Conservation (phyloP, 1,140 invertebrate genomes). For the Branchinecta lynchi region DNA sequence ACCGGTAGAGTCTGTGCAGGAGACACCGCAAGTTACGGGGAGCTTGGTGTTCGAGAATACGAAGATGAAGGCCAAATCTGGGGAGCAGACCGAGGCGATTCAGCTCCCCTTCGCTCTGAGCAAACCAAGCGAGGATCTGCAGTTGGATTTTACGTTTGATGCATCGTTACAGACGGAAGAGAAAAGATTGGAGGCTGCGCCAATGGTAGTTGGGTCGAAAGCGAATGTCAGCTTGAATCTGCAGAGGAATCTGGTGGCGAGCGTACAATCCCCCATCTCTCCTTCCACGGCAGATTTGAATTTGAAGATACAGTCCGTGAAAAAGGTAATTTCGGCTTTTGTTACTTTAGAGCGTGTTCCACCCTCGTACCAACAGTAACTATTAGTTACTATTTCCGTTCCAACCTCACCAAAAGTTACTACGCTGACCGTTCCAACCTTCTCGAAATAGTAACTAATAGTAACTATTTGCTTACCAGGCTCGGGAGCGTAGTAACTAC, state of each 20-base stretch:
- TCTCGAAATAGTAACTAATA: too few species aligned
- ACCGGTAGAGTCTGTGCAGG: too few species aligned
- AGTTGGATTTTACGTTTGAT: constrained; percentile 75
- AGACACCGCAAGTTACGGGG: constrained; percentile 30
- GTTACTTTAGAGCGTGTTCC: too few species aligned
- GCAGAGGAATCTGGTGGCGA: constrained; percentile 32
- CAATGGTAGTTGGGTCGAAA: constrained; percentile 35
- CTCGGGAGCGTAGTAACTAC: too few species aligned
- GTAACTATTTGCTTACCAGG: too few species aligned
- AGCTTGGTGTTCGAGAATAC: constrained; percentile 85
- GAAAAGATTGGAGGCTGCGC: constrained; percentile 21
- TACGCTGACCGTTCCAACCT: too few species aligned
- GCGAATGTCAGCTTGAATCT: constrained; percentile 47
- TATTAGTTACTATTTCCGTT: too few species aligned
- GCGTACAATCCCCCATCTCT: constrained; percentile 42
- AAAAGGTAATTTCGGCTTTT: constrained; percentile 44
- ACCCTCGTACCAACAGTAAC: too few species aligned
- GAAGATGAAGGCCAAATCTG: constrained; percentile 53
- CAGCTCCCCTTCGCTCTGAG: constrained; percentile 43
- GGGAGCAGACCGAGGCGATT: constrained; percentile 38
- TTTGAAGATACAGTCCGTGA: constrained; percentile 83
- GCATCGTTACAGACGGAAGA: constrained; percentile 48
- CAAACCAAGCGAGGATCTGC: constrained; percentile 56
- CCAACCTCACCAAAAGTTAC: too few species aligned
- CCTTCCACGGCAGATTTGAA: constrained; percentile 71